Percentiles rank a stretch among this genome's conserved stretches.
Evolutionary conservation across 2,888 invertebrate genomes (phyloP).

Genomic region (Trachelus iudaicus): DNA sequence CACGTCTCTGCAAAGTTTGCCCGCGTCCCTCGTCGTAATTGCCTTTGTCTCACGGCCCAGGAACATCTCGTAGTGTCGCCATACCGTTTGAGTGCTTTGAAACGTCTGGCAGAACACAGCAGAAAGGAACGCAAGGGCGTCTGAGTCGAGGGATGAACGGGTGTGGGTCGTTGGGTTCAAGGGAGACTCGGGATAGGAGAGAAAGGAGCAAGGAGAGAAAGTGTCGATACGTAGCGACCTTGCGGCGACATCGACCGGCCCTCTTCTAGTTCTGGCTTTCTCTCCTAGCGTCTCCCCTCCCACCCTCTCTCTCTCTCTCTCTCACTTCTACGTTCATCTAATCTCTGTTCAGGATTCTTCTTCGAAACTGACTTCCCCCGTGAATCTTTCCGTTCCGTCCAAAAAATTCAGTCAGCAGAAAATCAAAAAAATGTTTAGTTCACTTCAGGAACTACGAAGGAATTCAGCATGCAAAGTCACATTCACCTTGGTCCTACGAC

Average conservation of each 20-base stretch:
- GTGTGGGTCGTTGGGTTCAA: not conserved
- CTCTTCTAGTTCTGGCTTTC: constrained; percentile 15
- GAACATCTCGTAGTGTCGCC: not conserved
- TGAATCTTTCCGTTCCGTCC: too few species aligned
- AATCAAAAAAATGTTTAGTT: not conserved
- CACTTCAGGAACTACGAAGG: not conserved
- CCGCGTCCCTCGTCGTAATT: not conserved
- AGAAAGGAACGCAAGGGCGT: not conserved
- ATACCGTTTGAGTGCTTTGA: not conserved
- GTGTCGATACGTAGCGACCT: constrained; percentile 58
- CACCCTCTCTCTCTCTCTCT: not conserved
- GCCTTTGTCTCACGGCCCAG: too few species aligned
- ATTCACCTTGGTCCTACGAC: not conserved
- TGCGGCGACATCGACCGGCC: constrained; percentile 55
- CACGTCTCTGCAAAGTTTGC: not conserved
- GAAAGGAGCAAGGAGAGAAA: not conserved
- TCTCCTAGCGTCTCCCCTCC: not conserved
- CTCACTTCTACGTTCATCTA: not conserved
- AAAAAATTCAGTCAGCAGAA: not conserved
- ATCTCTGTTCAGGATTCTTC: not conserved
- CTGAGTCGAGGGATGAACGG: too few species aligned
- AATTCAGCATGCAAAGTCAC: not conserved
- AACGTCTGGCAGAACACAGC: not conserved
- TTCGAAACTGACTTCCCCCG: not conserved
- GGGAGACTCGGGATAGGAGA: not conserved